Evolutionary conservation across 2,888 invertebrate species (phyloP).

Genomic region (Caenorhabditis angaria): DNA sequence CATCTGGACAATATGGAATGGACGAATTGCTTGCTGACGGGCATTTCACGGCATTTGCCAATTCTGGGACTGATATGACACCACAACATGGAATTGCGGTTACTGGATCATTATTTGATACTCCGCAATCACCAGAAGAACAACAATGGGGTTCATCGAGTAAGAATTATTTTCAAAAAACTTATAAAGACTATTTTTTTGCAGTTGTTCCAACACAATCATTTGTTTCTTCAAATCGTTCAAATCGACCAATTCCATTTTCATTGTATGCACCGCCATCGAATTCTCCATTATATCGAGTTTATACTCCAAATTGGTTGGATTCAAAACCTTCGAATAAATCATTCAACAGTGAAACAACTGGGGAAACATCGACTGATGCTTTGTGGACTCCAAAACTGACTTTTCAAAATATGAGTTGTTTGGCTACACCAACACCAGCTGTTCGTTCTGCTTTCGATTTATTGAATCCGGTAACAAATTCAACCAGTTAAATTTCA

Average conservation of each 20-base stretch:
- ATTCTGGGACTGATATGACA: neutral
- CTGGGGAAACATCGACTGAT: neutral
- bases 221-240: neutral
- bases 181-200: no score
- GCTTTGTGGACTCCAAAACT: slow-evolving; percentile 10
- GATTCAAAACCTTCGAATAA: neutral
- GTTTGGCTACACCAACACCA: slow-evolving; percentile 17
- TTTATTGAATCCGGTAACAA: slow-evolving; percentile 25
- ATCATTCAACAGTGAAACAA: neutral
- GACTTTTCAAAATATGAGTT: slow-evolving; percentile 17
- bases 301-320: neutral
- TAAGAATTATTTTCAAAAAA: no score
- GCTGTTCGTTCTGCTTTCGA: slow-evolving; percentile 23
- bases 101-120: slow-evolving; percentile 23
- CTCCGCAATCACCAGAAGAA: neutral
- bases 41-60: neutral
- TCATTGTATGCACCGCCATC: neutral
- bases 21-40: neutral
- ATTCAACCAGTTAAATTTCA: neutral
- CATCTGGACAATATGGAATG: neutral
- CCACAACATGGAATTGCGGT: neutral
- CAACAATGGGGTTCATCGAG: no score
- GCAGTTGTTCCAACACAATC: neutral
- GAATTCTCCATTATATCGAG: neutral
- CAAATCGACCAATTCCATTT: neutral